Evolutionary conservation across 2,888 invertebrate genomes (phyloP), one percentile per base, ranked within the genome.

Genomic region (Andrena bicolor): DNA sequence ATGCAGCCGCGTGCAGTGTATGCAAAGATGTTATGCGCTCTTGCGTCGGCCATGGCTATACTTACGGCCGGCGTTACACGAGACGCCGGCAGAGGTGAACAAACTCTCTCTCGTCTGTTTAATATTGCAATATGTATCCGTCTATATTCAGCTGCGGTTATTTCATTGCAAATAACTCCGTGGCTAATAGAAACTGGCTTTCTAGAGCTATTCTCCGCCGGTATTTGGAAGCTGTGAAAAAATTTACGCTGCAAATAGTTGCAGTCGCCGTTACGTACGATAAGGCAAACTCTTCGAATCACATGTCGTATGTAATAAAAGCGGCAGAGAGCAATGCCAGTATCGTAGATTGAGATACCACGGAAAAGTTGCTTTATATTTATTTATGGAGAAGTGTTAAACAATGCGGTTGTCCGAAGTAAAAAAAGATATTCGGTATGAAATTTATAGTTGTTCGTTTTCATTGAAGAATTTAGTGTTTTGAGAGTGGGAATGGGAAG

Each of bases 1-100:
- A 70, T 58, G 80, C 72, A 77, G 41, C 66, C 58, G 64, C 32
- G 73, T 41, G 41, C 71, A 48, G 60, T 41, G 69, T 76, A 83
- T 84, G 84, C 84, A 80, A 80, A 80, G 72, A 61, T 71, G 74
- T 71, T 77, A 69, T 48, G 73, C 60, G 53, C 48, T 53, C 26
- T 48, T 53, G 41, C 32, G 56, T 6, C 48, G 60, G 32, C 49
- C 32, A 20, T 63, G 61, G 65, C 32, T 64, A 48, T 56, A 41
- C 41, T 41, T 41, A 41, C 41, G 32, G 32, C 16, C 28, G 41
- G 10, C 26, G 48, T 61, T 61, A 63, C 83, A 56, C 20, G 35
- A 74, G 73, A 51, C 60, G 41, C 56, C 23, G 32, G 60, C 26
- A 8, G 60, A 75, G 84, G 84, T 84, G 80, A 84, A 84, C 74